A percentile compares a stretch with the other conserved stretches of the same genome.
These are phyloP conservation scores for Dunckerocampus dactyliophorus DNA, from an alignment of 2,113 vertebrate genomes.

Conservation along the genomic window DNA sequence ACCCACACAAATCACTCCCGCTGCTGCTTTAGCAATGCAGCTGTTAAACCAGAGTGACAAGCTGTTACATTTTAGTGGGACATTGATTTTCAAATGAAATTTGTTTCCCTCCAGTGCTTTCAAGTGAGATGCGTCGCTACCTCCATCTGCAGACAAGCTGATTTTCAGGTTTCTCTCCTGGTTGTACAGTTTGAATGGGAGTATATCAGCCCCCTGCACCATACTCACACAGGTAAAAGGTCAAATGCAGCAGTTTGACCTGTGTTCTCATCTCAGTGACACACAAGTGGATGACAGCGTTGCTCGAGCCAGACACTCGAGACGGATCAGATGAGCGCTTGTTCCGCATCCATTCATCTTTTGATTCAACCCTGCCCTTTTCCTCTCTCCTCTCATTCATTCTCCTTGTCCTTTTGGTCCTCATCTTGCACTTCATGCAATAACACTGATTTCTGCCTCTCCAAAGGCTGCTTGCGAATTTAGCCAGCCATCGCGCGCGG, in stretches of 20 bases:
- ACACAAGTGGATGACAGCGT: neutral
- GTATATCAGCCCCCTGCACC: slow-evolving; percentile 15
- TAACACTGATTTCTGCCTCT: slow-evolving; percentile 42
- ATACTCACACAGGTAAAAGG: slow-evolving; percentile 14
- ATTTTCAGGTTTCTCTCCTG: too few relatives aligned
- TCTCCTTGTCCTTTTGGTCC: slow-evolving; percentile 13
- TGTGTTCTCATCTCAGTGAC: neutral
- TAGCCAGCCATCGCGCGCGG: slow-evolving; percentile 5
- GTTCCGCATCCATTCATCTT: slow-evolving; percentile 38
- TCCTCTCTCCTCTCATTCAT: slow-evolving; percentile 4
- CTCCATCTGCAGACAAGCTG: slow-evolving; percentile 1
- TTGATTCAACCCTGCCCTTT: slow-evolving; percentile 37
- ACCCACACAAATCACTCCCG: slow-evolving; percentile 8
- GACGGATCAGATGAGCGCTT: slow-evolving; percentile 28
- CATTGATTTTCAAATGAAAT: slow-evolving; percentile 56
- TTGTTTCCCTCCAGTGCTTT: slow-evolving; percentile 39
- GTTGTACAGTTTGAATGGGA: slow-evolving; percentile 25
- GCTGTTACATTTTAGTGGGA: slow-evolving; percentile 34
- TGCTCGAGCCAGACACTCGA: slow-evolving; percentile 10
- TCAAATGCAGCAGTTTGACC: slow-evolving; percentile 27
- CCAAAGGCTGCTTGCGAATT: slow-evolving; percentile 28
- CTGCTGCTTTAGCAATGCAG: slow-evolving; percentile 29
- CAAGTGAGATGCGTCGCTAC: slow-evolving; percentile 25
- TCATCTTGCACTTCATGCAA: slow-evolving; percentile 31
- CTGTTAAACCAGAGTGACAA: slow-evolving; percentile 40